Conservation (phyloP, 2,113 vertebrate genomes). For the Mesoclemmys tuberculata region DNA sequence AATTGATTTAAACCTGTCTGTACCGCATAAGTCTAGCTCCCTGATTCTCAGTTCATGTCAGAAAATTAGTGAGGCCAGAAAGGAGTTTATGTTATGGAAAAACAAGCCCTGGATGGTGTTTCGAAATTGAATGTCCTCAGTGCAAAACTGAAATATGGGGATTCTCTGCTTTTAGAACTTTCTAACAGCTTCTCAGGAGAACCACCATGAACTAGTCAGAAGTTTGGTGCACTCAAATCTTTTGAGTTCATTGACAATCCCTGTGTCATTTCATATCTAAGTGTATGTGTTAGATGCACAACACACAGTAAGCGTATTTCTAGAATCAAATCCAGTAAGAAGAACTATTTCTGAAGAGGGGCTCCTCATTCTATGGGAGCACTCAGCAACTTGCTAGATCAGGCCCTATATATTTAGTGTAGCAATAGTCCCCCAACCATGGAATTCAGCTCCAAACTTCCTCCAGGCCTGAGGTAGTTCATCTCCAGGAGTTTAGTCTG, state of each 20-base stretch:
- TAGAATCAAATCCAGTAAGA: background rate
- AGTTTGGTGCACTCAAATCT: background rate
- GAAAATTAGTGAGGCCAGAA: conserved; percentile 42
- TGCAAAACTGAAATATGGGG: background rate
- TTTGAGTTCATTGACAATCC: background rate
- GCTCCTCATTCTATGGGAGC: background rate
- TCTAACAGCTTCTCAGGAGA: background rate
- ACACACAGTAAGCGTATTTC: background rate
- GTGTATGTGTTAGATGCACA: background rate
- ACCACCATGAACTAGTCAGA: background rate
- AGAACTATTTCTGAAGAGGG: background rate
- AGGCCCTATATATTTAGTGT: background rate
- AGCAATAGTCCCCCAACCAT: background rate
- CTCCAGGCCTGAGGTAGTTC: background rate
- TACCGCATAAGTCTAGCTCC: background rate
- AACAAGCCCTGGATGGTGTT: background rate
- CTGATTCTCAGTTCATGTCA: conserved; percentile 40
- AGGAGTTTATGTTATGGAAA: conserved; percentile 13
- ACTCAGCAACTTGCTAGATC: background rate
- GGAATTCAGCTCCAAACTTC: background rate
- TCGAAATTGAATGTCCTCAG: background rate
- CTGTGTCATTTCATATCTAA: background rate
- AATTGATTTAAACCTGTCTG: background rate
- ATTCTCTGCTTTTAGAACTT: background rate
- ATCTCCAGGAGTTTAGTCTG: background rate